Conservation (phyloP, 2,113 vertebrate species). For the Lagenorhynchus albirostris region DNA sequence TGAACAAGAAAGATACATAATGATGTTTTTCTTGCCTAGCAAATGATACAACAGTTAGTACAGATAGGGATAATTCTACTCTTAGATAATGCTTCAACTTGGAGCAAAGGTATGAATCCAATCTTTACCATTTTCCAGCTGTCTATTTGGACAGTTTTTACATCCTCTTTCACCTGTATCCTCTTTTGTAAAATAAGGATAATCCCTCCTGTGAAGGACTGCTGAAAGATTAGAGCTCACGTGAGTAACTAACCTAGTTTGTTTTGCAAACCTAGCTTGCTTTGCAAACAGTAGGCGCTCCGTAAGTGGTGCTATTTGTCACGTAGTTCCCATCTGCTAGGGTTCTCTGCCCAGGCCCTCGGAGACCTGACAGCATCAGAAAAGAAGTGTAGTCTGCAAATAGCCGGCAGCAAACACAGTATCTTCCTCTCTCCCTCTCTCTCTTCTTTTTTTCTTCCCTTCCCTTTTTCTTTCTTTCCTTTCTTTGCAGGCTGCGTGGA, state of each 20-base stretch:
- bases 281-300: neutral
- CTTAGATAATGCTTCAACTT: neutral
- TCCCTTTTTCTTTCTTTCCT: neutral
- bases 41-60: neutral
- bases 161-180: neutral
- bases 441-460: too few relatives aligned
- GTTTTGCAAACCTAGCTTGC: neutral
- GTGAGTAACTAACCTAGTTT: neutral
- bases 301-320: neutral
- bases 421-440: neutral
- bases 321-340: rapidly evolving
- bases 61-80: neutral
- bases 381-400: neutral
- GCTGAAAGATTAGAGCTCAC: neutral
- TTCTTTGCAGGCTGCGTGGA: neutral
- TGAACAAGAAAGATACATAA: neutral
- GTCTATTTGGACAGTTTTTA: neutral
- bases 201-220: neutral
- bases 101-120: neutral
- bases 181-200: neutral
- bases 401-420: neutral
- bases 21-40: neutral
- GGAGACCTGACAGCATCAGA: neutral
- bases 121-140: neutral
- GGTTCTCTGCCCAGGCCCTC: neutral